A percentile compares a stretch with the other conserved stretches of the same genome.
Conservation (phyloP, 2,888 invertebrate genomes). For the Heliconius erato region DNA sequence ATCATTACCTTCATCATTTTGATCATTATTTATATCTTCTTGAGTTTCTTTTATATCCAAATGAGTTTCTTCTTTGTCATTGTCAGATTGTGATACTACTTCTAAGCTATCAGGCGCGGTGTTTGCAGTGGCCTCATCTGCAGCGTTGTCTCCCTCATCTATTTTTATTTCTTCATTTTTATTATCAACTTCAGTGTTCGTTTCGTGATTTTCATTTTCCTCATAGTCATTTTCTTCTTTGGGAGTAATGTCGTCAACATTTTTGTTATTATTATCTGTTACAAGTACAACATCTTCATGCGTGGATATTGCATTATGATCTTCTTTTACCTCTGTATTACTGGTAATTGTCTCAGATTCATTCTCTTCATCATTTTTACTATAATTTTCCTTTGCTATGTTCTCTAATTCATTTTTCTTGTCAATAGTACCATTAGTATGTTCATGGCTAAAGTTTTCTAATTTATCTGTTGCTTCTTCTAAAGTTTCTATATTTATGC, state of each 20-base stretch:
- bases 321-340: conserved; percentile 46
- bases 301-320: conserved; percentile 50
- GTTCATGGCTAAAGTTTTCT: conserved; percentile 50
- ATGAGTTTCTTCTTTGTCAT: conserved; percentile 25
- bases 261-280: conserved; percentile 36
- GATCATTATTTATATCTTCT: conserved; percentile 11
- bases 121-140: conserved; percentile 55
- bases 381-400: conserved; percentile 47
- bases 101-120: conserved; percentile 39
- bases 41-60: conserved; percentile 22
- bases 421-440: conserved; percentile 46
- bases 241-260: conserved; percentile 43
- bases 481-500: conserved; percentile 55
- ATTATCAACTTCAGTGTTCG: conserved; percentile 34
- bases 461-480: conserved; percentile 53
- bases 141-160: conserved; percentile 20
- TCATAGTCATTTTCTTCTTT: conserved; percentile 39
- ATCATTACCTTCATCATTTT: conserved; percentile 31
- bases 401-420: conserved; percentile 55
- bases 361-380: conserved; percentile 48
- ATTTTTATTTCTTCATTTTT: conserved; percentile 42
- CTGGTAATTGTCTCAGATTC: conserved; percentile 42
- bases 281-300: conserved; percentile 49
- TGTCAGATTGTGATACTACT: conserved; percentile 33
- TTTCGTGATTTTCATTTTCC: conserved; percentile 43